A percentile compares a stretch with the other conserved stretches of the same genome.
Conservation (phyloP, 1,140 invertebrate species). For the Drosophila sp. region DNA sequence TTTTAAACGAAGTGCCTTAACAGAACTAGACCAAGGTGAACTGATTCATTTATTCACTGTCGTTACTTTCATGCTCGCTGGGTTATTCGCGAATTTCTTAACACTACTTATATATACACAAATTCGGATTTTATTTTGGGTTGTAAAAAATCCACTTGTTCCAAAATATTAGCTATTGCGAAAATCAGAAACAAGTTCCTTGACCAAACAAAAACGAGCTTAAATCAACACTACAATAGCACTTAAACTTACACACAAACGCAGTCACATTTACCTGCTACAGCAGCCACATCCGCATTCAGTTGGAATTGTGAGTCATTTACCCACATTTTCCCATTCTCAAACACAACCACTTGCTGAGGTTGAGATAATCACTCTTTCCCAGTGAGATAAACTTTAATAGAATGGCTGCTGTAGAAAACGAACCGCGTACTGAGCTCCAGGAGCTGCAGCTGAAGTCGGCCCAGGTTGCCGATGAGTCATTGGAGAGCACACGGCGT, state of each 20-base stretch:
- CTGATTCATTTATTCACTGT: not conserved
- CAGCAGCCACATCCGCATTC: constrained; percentile 1
- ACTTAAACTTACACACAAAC: not conserved
- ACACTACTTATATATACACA: constrained; percentile 10
- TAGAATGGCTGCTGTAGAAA: constrained; percentile 83
- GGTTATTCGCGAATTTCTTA: not conserved
- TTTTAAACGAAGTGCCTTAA: not conserved
- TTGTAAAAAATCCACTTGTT: constrained; percentile 3
- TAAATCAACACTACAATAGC: not conserved
- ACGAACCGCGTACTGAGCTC: constrained; percentile 88
- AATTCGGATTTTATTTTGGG: constrained; percentile 11
- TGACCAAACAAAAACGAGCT: constrained; percentile 5
- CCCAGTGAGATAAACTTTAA: constrained; percentile 11
- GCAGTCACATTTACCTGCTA: not conserved
- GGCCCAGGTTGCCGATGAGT: constrained; percentile 93
- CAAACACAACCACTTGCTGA: constrained; percentile 64
- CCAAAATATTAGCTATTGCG: not conserved
- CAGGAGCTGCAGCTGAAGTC: constrained; percentile 92
- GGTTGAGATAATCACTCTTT: constrained; percentile 21
- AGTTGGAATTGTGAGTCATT: constrained; percentile 60
- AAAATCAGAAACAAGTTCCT: not conserved
- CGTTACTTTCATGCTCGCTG: not conserved
- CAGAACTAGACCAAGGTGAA: not conserved
- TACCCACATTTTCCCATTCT: constrained; percentile 7
- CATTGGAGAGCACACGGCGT: constrained; percentile 97